Base-by-base conservation (phyloP, 64 coral and sea anemone species). In the Montipora capricornis region DNA sequence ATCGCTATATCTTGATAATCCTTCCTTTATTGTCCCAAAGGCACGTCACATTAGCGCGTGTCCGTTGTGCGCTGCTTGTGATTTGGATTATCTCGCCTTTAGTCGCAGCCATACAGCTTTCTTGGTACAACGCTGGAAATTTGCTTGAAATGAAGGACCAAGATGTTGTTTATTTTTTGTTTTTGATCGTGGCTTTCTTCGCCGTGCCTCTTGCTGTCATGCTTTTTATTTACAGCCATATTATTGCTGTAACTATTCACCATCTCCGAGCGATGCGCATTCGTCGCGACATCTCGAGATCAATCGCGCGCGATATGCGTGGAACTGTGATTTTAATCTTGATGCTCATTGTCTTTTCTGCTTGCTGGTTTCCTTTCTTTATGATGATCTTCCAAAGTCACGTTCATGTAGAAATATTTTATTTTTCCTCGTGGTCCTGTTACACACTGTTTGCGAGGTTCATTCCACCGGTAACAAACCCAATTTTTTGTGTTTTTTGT, bases 341-440 rank as follows among this genome's bases (percentile, higher is more conserved):
- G 13, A 92, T 89, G 90, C 52, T 95, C 6, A 44, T 58, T 3
- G 57, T 92, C 0, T 92, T 80, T n/a, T 6, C 49, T 4, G 74
- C 20, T 44, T 91, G 82, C 5, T 95, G 94, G 94, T 70, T 95
- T n/a, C 94, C 82, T 4, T 87, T 60, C 70, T 95, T 75, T 29
- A 60, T 95, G 17, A 37, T 80, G 49, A 70, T 82, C n/a, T 44
- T 95, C 12, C 89, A 95, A 48, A 82, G 91, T 44, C 71, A 91
- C 55, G 22, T 92, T 49, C 75, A 81, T 6, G 69, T 91, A 9
- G 3, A 79, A 6, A 87, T 95, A 26, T 87, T 95, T 76, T 64
- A 84, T 46, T 8, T 88, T 62, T 5, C 14, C 5, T 62, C 58
- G 3, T n/a, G 69, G 8, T 76, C 86, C 24, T 95, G 91, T 46